Base-by-base conservation (phyloP, 2,888 invertebrate species). In the Pseudococcus viburni region DNA sequence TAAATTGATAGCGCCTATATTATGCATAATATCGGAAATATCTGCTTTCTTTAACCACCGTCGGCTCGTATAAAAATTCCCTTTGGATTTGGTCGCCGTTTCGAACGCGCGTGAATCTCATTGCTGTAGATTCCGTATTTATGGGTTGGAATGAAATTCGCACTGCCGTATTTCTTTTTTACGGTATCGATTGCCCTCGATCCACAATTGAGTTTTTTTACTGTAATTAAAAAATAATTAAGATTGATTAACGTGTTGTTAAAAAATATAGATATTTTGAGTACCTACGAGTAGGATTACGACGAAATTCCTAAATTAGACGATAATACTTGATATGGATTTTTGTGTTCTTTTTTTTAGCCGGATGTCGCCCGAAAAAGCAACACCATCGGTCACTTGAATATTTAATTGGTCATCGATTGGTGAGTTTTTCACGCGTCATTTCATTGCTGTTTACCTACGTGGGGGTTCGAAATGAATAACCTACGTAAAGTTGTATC, bases 41-140 rank as follows among this genome's bases (percentile, higher is more conserved):
- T 86, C 86, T 17, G 22, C 46, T 73, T 68, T 86, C 22, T 86
- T 86, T 51, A 86, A 15, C 42, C 42, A 64, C 46, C 39, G 64
- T 86, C 11, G 86, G 86, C 86, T 86, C 86, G 73, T 86, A 86
- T 33, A 86, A 39, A 19, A 86, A 73, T 86, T 86, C 86, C 11
- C 86, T 46, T n/a, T 12, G 39, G 42, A 55, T 68, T 42, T 86
- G 19, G 39, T 64, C 46, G 8, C n/a, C 51, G 22, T 68, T 12
- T 5, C 39, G 68, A n/a, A 42, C n/a, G 12, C 5, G 33, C 64
- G 42, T 73, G 86, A 46, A 86, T 86, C 22, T 86, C 86, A n/a
- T 39, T 68, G 68, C 86, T 86, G 15, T 86, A 86, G 26, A 86
- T 46, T 17, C 86, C 86, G 48, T 68, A 86, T 48, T 42, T 86